Evolutionary conservation across 2,113 vertebrate genomes (phyloP).

Genomic region (Sialia sialis): DNA sequence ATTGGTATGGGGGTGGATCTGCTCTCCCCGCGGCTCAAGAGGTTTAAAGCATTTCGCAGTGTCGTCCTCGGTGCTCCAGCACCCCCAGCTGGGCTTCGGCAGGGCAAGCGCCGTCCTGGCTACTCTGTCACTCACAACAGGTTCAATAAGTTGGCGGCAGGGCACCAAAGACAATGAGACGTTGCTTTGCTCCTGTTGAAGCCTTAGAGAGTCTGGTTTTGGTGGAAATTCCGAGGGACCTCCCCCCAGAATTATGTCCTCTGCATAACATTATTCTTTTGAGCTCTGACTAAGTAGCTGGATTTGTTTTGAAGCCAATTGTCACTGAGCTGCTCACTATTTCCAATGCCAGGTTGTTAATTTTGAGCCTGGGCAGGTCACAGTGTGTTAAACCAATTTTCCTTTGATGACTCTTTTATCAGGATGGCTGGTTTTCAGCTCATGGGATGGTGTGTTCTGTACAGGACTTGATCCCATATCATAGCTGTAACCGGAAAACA

Average conservation of each 20-base stretch:
- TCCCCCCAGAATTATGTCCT: background rate
- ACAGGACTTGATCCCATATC: background rate
- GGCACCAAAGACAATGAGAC: background rate
- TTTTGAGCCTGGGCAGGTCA: background rate
- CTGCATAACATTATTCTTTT: background rate
- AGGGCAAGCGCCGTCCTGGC: background rate
- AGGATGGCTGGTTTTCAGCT: background rate
- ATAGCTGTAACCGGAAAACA: background rate
- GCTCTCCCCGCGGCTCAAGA: accelerated
- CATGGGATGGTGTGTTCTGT: accelerated
- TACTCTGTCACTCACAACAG: accelerated
- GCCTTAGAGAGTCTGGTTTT: background rate
- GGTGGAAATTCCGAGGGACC: background rate
- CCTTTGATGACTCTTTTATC: background rate
- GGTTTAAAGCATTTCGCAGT: accelerated
- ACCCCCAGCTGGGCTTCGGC: constrained; percentile 5
- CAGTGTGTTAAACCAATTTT: background rate
- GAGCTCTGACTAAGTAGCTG: background rate
- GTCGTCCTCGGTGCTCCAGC: background rate
- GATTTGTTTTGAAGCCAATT: background rate
- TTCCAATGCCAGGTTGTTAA: background rate
- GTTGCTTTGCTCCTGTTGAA: background rate
- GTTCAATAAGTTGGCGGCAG: background rate
- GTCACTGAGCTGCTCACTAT: background rate
- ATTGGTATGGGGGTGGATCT: accelerated